Percentiles rank a stretch among this genome's conserved stretches.
These are phyloP conservation scores for Diarsia rubi DNA, from an alignment of 2,888 invertebrate genomes.

Conservation along the genomic window DNA sequence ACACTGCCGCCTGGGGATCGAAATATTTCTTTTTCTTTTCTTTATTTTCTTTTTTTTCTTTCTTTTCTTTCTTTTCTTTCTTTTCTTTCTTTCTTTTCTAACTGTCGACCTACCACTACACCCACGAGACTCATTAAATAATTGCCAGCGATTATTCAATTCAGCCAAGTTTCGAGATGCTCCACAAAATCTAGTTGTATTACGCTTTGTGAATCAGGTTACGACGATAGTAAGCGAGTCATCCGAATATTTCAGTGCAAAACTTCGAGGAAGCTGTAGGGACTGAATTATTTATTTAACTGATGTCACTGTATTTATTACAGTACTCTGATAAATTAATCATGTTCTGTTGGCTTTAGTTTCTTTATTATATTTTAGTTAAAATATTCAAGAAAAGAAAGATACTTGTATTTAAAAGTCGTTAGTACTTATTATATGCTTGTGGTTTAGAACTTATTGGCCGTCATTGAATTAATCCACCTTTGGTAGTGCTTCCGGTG, in stretches of 20 bases:
- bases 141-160: constrained; percentile 6
- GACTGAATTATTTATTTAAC: constrained; percentile 46
- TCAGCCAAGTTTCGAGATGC: not conserved
- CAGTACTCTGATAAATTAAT: not conserved
- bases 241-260: constrained; percentile 51
- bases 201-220: constrained; percentile 21
- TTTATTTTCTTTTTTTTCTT: too few relatives aligned
- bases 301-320: constrained; percentile 27
- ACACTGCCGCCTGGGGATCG: too few relatives aligned
- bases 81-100: too few relatives aligned
- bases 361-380: not conserved
- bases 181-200: constrained; percentile 14
- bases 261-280: constrained; percentile 20
- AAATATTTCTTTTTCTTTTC: too few relatives aligned
- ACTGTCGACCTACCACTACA: too few relatives aligned
- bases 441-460: not conserved
- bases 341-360: not conserved
- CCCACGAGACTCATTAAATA: not conserved
- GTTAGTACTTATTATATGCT: not conserved
- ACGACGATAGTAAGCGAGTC: constrained; percentile 16
- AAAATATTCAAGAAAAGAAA: not conserved
- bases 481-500: not conserved
- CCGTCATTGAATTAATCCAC: not conserved
- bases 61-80: too few relatives aligned
- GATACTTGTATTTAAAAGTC: not conserved